Conservation (phyloP, 2,888 invertebrate species). For the Acanthosoma haemorrhoidale region DNA sequence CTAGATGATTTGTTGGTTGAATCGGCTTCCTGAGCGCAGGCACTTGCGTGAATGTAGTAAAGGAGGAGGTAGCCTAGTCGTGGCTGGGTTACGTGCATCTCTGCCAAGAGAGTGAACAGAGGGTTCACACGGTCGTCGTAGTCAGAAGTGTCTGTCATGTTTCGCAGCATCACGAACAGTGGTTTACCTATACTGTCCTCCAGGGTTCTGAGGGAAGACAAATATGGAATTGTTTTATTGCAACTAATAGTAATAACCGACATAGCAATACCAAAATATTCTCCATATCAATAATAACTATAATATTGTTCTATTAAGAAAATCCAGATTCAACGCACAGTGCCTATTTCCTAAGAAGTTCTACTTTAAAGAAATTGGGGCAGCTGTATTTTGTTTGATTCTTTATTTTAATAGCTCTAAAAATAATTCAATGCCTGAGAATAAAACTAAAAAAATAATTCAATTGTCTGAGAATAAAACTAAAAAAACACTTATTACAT, state of each 20-base stretch:
- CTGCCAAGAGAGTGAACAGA: constrained; percentile 70
- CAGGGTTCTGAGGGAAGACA: too few relatives aligned
- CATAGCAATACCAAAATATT: not conserved
- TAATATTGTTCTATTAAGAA: too few relatives aligned
- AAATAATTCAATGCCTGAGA: too few relatives aligned
- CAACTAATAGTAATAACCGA: constrained; percentile 37
- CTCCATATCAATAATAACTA: not conserved
- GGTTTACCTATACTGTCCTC: constrained; percentile 75
- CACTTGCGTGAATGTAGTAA: constrained; percentile 57
- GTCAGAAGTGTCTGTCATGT: constrained; percentile 65
- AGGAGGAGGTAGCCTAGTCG: constrained; percentile 79
- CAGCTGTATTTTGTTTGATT: too few relatives aligned
- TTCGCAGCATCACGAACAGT: constrained; percentile 81
- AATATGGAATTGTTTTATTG: too few relatives aligned
- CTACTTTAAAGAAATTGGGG: too few relatives aligned
- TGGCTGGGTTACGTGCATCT: constrained; percentile 65
- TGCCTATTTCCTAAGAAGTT: too few relatives aligned
- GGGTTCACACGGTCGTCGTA: constrained; percentile 73
- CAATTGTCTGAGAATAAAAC: too few relatives aligned
- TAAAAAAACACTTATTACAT: too few relatives aligned
- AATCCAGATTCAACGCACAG: not conserved
- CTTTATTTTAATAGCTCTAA: too few relatives aligned
- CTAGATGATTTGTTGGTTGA: constrained; percentile 35
- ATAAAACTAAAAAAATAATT: too few relatives aligned
- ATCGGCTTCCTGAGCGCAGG: constrained; percentile 34